Conservation (phyloP, 1,140 invertebrate species). For the Ceratoteleas bidentatus region DNA sequence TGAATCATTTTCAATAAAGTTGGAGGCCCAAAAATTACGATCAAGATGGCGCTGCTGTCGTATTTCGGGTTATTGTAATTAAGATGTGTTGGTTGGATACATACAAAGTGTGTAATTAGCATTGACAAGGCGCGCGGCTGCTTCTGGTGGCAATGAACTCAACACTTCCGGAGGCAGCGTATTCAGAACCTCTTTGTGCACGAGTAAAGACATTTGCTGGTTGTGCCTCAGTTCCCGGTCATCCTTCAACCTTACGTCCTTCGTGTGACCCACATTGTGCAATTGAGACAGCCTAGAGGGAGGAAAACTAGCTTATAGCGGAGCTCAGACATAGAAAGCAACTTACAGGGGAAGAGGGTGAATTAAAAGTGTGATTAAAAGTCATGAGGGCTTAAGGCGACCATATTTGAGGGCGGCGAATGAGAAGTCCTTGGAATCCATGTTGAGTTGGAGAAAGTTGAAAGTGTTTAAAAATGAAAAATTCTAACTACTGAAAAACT, state of each 20-base stretch:
- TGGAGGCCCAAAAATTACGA: no score
- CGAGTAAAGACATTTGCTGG: constrained; percentile 87
- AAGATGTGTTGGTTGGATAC: constrained; percentile 71
- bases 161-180: constrained; percentile 80
- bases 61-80: no score
- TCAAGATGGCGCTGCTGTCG: no score
- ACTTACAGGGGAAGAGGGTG: no score
- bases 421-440: background rate
- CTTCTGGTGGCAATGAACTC: constrained; percentile 78
- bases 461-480: no score
- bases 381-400: no score
- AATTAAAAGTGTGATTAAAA: no score
- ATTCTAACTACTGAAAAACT: no score
- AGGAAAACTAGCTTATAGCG: constrained; percentile 77
- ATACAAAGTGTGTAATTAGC: constrained; percentile 87
- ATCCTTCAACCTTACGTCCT: constrained; percentile 87
- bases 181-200: constrained; percentile 85
- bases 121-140: constrained; percentile 85
- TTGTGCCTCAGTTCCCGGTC: constrained; percentile 87
- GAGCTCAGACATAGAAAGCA: constrained; percentile 14
- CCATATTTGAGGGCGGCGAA: no score
- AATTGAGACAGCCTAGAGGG: constrained; percentile 86
- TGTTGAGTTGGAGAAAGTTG: no score
- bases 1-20: no score
- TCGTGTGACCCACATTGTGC: constrained; percentile 86